A percentile compares a stretch with the other conserved stretches of the same genome.
Conservation (phyloP, 2,888 invertebrate genomes). For the Cordilura impudica region DNA sequence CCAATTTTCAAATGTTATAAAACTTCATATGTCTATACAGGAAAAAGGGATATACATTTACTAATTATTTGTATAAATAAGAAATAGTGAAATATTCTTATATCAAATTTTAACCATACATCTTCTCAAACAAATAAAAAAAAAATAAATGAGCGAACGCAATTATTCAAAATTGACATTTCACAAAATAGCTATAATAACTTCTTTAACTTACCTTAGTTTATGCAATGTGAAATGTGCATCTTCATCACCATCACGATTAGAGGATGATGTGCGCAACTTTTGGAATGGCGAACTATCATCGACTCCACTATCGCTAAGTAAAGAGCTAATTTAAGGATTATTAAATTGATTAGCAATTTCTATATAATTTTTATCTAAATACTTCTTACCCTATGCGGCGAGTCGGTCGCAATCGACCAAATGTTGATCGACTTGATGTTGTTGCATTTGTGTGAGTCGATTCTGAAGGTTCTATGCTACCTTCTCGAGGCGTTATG, state of each 20-base stretch:
- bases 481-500: slow-evolving; percentile 82
- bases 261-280: slow-evolving; percentile 80
- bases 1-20: no score
- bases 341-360: neutral
- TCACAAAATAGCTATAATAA: no score
- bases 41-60: no score
- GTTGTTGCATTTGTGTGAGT: slow-evolving; percentile 78
- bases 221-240: slow-evolving; percentile 82
- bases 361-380: neutral
- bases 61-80: no score
- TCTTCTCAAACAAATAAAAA: no score
- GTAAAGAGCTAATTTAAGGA: slow-evolving; percentile 79
- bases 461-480: slow-evolving; percentile 86
- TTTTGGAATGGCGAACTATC: slow-evolving; percentile 81
- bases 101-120: no score
- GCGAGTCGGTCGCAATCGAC: slow-evolving; percentile 79
- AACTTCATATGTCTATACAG: no score
- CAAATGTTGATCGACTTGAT: slow-evolving; percentile 79
- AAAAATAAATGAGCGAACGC: no score
- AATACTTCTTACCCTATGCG: slow-evolving; percentile 82
- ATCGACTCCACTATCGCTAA: slow-evolving; percentile 84
- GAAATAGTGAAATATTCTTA: no score
- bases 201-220: slow-evolving; percentile 80
- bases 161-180: no score
- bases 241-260: slow-evolving; percentile 81